A percentile compares a stretch with the other conserved stretches of the same genome.
These are phyloP conservation scores for Apis dorsata DNA, from an alignment of 1,140 invertebrate species.

Conservation along the genomic window DNA sequence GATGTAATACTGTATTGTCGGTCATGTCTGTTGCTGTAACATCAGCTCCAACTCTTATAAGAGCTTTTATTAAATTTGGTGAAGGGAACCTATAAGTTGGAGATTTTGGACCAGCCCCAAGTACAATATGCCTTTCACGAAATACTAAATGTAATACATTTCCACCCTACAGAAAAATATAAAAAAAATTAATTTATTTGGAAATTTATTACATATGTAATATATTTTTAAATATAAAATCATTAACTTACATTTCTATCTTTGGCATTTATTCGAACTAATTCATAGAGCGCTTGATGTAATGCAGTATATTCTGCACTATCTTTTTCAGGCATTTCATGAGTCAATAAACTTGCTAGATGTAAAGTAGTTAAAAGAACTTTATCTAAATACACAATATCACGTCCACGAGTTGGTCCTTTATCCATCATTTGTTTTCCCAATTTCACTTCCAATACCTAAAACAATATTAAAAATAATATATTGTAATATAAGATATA, in stretches of 20 bases:
- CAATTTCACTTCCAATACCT: conserved; percentile 78
- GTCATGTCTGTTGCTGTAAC: conserved; percentile 87
- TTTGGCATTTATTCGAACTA: conserved; percentile 89
- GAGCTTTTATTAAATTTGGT: conserved; percentile 86
- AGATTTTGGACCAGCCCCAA: conserved; percentile 81
- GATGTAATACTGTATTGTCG: conserved; percentile 91
- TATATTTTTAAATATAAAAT: not conserved
- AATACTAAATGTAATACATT: conserved; percentile 93
- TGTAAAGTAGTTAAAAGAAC: conserved; percentile 93
- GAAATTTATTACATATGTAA: not conserved
- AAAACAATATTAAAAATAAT: conserved; percentile 51
- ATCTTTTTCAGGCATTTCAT: conserved; percentile 79
- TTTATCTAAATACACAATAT: conserved; percentile 88
- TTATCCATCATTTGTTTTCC: conserved; percentile 80
- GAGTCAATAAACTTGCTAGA: conserved; percentile 87
- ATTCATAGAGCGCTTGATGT: conserved; percentile 84
- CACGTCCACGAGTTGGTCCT: conserved; percentile 83
- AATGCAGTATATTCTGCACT: conserved; percentile 81
- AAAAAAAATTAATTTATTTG: not conserved
- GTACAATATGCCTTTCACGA: conserved; percentile 80
- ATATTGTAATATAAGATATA: too few species aligned
- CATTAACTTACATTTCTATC: conserved; percentile 66
- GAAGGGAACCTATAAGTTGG: conserved; percentile 89
- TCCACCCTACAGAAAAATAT: conserved; percentile 83
- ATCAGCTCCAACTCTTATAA: conserved; percentile 91